phyloP scores from a whole-genome alignment of 1,140 invertebrate genomes.

The Cydia amplana region DNA sequence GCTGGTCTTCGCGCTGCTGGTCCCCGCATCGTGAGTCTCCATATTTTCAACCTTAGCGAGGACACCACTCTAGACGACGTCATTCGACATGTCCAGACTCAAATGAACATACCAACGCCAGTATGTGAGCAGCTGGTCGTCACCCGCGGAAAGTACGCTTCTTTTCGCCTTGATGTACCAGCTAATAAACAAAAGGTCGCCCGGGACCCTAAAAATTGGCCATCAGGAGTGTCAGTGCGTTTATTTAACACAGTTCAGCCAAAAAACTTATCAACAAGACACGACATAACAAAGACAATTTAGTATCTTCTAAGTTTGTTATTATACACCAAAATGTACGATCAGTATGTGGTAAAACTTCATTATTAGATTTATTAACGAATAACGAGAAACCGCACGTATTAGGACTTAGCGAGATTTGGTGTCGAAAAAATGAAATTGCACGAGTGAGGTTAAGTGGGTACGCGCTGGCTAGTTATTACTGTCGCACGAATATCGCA shows the following conservation, averaged over 20 bases:
- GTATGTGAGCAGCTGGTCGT: not conserved
- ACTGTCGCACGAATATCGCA: no score
- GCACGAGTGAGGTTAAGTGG: no score
- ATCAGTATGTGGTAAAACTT: no score
- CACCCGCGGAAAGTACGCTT: not conserved
- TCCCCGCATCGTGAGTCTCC: not conserved
- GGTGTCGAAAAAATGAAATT: no score
- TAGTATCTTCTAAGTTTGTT: not conserved
- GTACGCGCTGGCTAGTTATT: no score
- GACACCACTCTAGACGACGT: not conserved
- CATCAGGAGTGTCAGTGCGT: not conserved
- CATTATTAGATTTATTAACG: no score
- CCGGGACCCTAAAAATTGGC: not conserved
- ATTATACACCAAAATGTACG: not conserved
- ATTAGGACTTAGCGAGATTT: no score
- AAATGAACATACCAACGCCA: not conserved
- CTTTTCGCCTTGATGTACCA: not conserved
- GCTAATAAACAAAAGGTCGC: not conserved
- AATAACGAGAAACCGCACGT: no score
- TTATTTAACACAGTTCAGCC: slow-evolving; percentile 4
- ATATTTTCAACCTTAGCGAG: not conserved
- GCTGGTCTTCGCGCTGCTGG: not conserved
- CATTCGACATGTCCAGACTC: not conserved
- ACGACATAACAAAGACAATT: not conserved
- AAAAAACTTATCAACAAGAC: not conserved